These are phyloP conservation scores for Clarias laeviceps DNA, from an alignment of 2,797 vertebrate species.

Conservation along the genomic window DNA sequence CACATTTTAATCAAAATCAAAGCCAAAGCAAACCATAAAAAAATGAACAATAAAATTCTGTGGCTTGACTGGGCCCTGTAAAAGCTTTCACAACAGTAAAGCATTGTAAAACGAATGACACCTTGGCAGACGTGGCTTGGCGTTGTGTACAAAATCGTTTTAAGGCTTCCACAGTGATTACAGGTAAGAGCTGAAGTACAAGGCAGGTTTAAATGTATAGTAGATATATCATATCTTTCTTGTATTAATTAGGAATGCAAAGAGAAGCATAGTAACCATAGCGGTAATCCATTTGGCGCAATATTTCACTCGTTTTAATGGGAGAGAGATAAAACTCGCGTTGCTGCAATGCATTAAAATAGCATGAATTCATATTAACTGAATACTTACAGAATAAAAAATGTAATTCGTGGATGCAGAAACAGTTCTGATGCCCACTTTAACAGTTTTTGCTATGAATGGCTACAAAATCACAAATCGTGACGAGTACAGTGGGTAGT, in stretches of 20 bases:
- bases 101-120: slow-evolving; percentile 35
- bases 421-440: too few relatives aligned
- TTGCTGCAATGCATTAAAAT: neutral
- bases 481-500: too few relatives aligned
- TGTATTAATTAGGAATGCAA: neutral
- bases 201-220: neutral
- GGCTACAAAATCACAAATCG: too few relatives aligned
- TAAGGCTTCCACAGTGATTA: slow-evolving; percentile 31
- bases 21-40: slow-evolving; percentile 35
- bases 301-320: neutral
- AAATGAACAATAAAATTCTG: slow-evolving; percentile 30
- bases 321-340: neutral
- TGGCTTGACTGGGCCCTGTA: slow-evolving; percentile 38
- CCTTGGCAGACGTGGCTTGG: slow-evolving; percentile 35
- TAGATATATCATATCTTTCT: neutral
- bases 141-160: neutral
- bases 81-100: slow-evolving; percentile 48
- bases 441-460: too few relatives aligned
- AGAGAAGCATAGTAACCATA: neutral
- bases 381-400: neutral
- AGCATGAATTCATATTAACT: neutral
- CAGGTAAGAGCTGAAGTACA: slow-evolving; percentile 30
- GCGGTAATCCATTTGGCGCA: neutral
- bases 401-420: neutral
- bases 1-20: slow-evolving; percentile 30